A percentile compares a stretch with the other conserved stretches of the same genome.
These are phyloP conservation scores for Orycteropus afer DNA, from an alignment of 2,113 vertebrate species.

Conservation along the genomic window DNA sequence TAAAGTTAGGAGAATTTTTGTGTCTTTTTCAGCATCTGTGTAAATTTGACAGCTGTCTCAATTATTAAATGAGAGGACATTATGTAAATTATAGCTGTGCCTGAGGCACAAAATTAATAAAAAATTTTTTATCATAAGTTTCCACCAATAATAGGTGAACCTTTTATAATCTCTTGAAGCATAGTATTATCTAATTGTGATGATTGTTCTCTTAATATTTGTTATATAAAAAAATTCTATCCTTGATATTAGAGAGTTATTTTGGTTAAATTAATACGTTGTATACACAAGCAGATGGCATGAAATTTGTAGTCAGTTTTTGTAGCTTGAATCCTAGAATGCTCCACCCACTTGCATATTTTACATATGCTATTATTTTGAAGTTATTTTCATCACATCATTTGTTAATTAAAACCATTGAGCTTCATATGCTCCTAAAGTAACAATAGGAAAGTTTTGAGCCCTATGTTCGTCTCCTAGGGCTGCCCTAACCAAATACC, in stretches of 20 bases:
- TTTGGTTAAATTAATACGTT: neutral
- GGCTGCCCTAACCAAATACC: neutral
- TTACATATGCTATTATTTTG: neutral
- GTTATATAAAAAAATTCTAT: neutral
- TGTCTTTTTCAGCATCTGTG: slow-evolving; percentile 61
- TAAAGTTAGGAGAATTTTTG: slow-evolving; percentile 59
- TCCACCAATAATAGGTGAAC: neutral
- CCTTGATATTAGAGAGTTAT: neutral
- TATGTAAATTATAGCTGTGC: slow-evolving; percentile 51
- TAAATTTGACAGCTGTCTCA: slow-evolving; percentile 72
- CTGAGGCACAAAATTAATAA: slow-evolving; percentile 60
- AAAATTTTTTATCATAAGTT: slow-evolving; percentile 55
- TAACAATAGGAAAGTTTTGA: neutral
- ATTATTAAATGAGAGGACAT: slow-evolving; percentile 58
- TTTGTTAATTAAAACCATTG: neutral
- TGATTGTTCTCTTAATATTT: neutral
- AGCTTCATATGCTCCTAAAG: neutral
- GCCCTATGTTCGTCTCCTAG: neutral
- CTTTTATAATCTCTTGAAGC: slow-evolving; percentile 48
- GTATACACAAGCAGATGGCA: neutral
- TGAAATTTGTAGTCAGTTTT: neutral
- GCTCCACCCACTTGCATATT: neutral
- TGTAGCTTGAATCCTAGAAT: neutral
- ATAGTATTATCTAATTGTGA: neutral
- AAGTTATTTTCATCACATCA: neutral